Base-by-base conservation (phyloP, 2,888 invertebrate genomes). In the Brachyopa scutellaris region DNA sequence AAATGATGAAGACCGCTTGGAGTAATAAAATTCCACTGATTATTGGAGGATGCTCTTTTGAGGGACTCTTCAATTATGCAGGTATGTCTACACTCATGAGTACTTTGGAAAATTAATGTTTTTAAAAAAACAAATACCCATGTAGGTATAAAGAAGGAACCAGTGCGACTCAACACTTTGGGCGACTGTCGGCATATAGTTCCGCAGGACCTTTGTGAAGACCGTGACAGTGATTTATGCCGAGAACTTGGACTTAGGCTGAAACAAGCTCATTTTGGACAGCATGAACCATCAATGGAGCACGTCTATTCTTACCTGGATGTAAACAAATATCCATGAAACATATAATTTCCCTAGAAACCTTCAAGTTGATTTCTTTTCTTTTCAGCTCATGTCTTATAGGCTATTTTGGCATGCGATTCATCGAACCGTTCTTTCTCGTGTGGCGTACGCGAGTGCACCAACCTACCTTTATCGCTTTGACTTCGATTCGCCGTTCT, bases 1-100 rank as follows among this genome's bases (percentile, higher is more conserved):
- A 89, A 51, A 86, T 91, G 89, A 85, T 88, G 80, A 88, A 86
- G 73, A 88, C 85, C 2, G 87, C 89, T 1, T 91, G 91, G 91
- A 85, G 90, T 21, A 88, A 89, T 53, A 86, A 87, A 1, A 89
- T 91, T 57, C 90, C 91, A 3, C 83, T 90, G 64, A 80, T 91
- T 79, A 86, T 90, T 36, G 90, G 91, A 4, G 87, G 87, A 15
- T 88, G 87, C 8, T 88, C 91, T 0, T 87, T 86, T 49, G 90
- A 91, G 78, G 91, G 90, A 0, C 72, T 90, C 0, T 76, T 90
- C 0, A 87, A 85, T 69, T 0, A 86, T 64, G 78, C 88, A 84
- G 85, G 90, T 90, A 73, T n/a, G n/a, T n/a, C 26, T 5, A 26
- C 6, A 26, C 4, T 26, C 17, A 9, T 29, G 2, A 2, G 23